phyloP scores from a whole-genome alignment of 2,113 vertebrate species.

The Peromyscus leucopus region DNA sequence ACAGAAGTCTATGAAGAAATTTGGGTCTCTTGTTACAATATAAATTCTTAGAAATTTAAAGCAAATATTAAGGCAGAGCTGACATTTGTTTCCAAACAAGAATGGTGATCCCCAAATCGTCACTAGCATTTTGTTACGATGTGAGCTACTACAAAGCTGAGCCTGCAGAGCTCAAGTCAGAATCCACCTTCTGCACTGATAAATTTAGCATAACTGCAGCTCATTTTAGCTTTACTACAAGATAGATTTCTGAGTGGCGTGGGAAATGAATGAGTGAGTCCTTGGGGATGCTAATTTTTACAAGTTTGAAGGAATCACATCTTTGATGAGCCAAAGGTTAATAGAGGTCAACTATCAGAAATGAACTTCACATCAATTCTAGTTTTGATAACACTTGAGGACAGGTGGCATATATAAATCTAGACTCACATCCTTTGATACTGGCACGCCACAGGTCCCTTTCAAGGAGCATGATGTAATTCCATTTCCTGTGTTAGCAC shows the following conservation, averaged over 20 bases:
- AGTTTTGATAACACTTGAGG: neutral
- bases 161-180: slow-evolving; percentile 49
- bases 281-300: neutral
- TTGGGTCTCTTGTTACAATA: slow-evolving; percentile 82
- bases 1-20: slow-evolving; percentile 74
- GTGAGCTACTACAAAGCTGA: slow-evolving; percentile 60
- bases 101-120: slow-evolving; percentile 24
- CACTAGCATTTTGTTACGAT: slow-evolving; percentile 34
- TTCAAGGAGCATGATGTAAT: neutral
- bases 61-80: slow-evolving; percentile 91
- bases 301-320: neutral
- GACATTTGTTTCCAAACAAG: slow-evolving; percentile 88
- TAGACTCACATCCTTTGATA: slow-evolving; percentile 24
- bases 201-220: slow-evolving; percentile 42
- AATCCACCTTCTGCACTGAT: slow-evolving; percentile 37
- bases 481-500: neutral
- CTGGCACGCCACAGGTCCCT: slow-evolving; percentile 56
- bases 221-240: slow-evolving; percentile 41
- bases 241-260: slow-evolving; percentile 64
- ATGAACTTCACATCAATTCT: neutral
- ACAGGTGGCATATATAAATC: neutral
- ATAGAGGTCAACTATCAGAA: slow-evolving; percentile 53
- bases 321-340: slow-evolving; percentile 58
- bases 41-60: slow-evolving; percentile 89
- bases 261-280: neutral